Evolutionary conservation across 2,888 invertebrate genomes (phyloP).

Genomic region (Hofmannophila pseudospretella): DNA sequence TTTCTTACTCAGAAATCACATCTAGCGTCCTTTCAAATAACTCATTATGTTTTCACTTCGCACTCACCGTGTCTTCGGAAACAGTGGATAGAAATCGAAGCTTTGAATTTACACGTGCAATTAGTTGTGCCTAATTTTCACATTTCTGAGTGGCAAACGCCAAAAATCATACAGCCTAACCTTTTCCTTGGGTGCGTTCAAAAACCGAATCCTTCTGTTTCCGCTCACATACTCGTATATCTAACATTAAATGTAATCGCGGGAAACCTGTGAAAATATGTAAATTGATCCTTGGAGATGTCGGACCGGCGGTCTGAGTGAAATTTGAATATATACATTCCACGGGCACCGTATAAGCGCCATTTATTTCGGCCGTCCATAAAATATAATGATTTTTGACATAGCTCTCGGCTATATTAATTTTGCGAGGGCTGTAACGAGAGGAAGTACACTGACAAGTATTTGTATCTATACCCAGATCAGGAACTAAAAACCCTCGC

Average conservation of each 20-base stretch:
- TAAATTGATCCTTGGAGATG: constrained; percentile 77
- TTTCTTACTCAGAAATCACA: too few relatives aligned
- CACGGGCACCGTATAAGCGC: constrained; percentile 63
- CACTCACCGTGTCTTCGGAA: too few relatives aligned
- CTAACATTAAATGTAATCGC: constrained; percentile 59
- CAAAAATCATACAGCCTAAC: background rate
- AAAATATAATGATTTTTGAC: constrained; percentile 78
- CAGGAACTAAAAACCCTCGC: too few relatives aligned
- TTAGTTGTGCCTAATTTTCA: too few relatives aligned
- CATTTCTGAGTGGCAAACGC: background rate
- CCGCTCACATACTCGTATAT: constrained; percentile 25
- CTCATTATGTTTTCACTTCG: too few relatives aligned
- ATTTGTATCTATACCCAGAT: constrained; percentile 21
- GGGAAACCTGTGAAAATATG: constrained; percentile 75
- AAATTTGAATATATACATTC: constrained; percentile 77
- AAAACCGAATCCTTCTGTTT: constrained; percentile 24
- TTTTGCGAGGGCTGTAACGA: constrained; percentile 51
- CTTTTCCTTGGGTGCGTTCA: constrained; percentile 1
- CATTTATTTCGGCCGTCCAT: constrained; percentile 73
- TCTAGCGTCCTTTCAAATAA: too few relatives aligned
- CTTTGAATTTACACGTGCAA: too few relatives aligned
- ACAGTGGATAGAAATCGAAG: too few relatives aligned
- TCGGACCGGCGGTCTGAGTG: constrained; percentile 66
- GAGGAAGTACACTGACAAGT: constrained; percentile 56
- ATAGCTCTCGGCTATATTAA: constrained; percentile 65